Base-by-base conservation (phyloP, 2,888 invertebrate species). In the Ametastegia equiseti region DNA sequence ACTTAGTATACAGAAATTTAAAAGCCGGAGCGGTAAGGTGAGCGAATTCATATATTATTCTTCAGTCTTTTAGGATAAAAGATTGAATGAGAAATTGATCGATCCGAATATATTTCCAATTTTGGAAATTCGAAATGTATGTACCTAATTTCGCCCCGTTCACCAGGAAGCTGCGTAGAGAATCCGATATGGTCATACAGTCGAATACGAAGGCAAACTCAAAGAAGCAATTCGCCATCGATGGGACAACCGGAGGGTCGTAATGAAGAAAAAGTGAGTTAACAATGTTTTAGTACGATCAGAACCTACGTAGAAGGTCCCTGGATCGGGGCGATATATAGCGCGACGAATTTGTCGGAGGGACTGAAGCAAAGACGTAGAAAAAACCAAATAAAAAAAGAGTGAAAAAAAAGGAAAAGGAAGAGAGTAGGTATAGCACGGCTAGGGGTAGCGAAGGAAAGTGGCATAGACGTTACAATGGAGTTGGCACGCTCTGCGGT, bases 401-500 rank as follows among this genome's bases (percentile, higher is more conserved):
- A 36, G 67, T 36, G 15, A 45, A 30, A n/a, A 50, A 39, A 36
- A 50, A 39, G 13, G 19, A 42, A 36, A 54, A 75, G n/a, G 23
- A 75, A 19, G 36, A 33, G 19, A 33, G 60, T 30, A 4, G 71
- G 27, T 19, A 60, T 39, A n/a, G 42, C 11, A 75, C n/a, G 42
- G 13, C 65, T n/a, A 63, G 69, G 81, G 81, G 83, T 82, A 67
- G 63, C n/a, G 63, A 63, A 79, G 78, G 67, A 80, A 80, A 67
- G 50, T 47, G 65, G 80, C 80, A 45, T 19, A 88, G 88, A 86
- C 83, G 89, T 86, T 90, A 91, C 91, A 91, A 91, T 91, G 88
- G 90, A 91, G 89, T 91, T 91, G 91, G 91, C 91, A 91, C 91
- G 90, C 88, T 90, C 87, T 87, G 87, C 85, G 89, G 90, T 91